These are phyloP conservation scores for Centropristis striata DNA, from an alignment of 2,113 vertebrate species.

Conservation along the genomic window DNA sequence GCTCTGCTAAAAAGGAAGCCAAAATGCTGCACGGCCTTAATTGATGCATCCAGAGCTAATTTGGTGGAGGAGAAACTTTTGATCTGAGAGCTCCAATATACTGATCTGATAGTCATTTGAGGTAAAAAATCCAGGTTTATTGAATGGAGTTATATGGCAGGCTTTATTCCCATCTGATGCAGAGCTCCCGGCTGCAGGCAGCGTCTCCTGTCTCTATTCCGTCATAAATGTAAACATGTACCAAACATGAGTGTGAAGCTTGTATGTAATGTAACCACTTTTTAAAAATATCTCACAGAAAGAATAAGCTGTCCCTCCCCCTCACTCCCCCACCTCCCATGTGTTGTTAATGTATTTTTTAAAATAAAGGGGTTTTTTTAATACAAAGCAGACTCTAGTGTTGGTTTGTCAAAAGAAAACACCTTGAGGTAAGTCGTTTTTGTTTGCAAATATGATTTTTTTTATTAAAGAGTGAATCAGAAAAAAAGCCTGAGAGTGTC, in stretches of 20 bases:
- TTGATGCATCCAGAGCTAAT: too few species aligned
- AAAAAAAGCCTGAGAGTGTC: too few species aligned
- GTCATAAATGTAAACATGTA: conserved; percentile 35
- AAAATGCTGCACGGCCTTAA: too few species aligned
- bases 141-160: too few species aligned
- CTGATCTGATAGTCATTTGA: too few species aligned
- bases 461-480: conserved; percentile 41
- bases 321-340: background rate
- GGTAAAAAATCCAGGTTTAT: too few species aligned
- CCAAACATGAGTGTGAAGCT: conserved; percentile 39
- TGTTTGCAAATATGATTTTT: conserved; percentile 7
- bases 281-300: conserved; percentile 40
- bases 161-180: too few species aligned
- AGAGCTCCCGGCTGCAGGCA: background rate
- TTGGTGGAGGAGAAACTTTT: too few species aligned
- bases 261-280: conserved; percentile 52
- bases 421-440: background rate
- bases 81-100: too few species aligned
- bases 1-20: too few species aligned
- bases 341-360: conserved; percentile 60
- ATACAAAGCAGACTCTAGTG: conserved; percentile 5
- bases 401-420: background rate
- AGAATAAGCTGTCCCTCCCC: conserved; percentile 51
- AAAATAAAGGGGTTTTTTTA: conserved; percentile 72
- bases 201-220: conserved; percentile 7